Conservation (phyloP, 2,888 invertebrate genomes). For the Conistra vaccinii region DNA sequence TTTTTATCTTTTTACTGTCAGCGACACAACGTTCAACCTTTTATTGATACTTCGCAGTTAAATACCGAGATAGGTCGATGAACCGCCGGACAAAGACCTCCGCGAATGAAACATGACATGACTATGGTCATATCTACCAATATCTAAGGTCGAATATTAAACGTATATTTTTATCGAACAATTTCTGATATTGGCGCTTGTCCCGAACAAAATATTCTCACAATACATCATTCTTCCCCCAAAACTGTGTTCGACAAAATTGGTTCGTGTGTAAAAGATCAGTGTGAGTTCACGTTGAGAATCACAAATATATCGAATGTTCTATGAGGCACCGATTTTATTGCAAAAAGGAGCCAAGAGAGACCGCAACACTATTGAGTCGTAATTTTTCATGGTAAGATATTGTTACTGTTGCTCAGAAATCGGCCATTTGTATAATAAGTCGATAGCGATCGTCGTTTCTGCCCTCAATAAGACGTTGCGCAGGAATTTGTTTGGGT, state of each 20-base stretch:
- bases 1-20: constrained; percentile 35
- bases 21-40: constrained; percentile 26
- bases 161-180: constrained; percentile 49
- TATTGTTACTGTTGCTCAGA: constrained; percentile 83
- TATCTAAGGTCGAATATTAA: constrained; percentile 49
- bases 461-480: constrained; percentile 77
- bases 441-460: constrained; percentile 85
- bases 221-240: constrained; percentile 65
- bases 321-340: constrained; percentile 80
- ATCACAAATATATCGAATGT: constrained; percentile 77
- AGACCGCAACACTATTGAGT: constrained; percentile 79
- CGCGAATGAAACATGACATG: constrained; percentile 22
- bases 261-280: constrained; percentile 76
- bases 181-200: constrained; percentile 61
- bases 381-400: constrained; percentile 85
- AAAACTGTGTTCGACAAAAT: constrained; percentile 71
- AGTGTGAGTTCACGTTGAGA: constrained; percentile 68
- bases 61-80: constrained; percentile 36
- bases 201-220: constrained; percentile 61
- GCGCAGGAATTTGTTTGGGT: constrained; percentile 77
- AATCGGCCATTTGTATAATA: constrained; percentile 88
- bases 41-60: constrained; percentile 39
- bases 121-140: constrained; percentile 6
- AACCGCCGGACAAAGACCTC: constrained; percentile 42
- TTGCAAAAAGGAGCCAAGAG: constrained; percentile 80